Evolutionary conservation across 2,888 invertebrate genomes (phyloP), one percentile per base, ranked within the genome.

Genomic region (Chaetoderma sp.): DNA sequence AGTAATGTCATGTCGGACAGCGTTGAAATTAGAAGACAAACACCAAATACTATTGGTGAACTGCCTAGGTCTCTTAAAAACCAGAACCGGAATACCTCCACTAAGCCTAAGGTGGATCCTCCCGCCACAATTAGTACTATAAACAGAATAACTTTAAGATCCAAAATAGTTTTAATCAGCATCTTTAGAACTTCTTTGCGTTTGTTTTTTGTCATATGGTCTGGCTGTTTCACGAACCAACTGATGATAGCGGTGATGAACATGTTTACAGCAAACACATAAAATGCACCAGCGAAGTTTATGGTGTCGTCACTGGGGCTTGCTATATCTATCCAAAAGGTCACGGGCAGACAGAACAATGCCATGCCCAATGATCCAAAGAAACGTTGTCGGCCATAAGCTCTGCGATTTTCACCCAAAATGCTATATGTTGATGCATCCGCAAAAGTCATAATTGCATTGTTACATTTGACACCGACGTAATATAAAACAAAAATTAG

Each of bases 1-100:
- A 95, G 58, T 8, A 75, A 55, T 2, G 70, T 28, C n/a, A 70
- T 52, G 44, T 77, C 77, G 5, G 63, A 61, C 16, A 74, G n/a
- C 49, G 70, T 61, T 44, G 58, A 62, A 16, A 68, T 60, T 1
- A 70, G 30, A 28, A 77, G 55, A 21, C 64, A 62, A 18, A 74
- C 52, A 18, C 76, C 76, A 36, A 75, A 28, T 28, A 74, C 50
- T 13, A 68, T 39, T 55, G 68, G 65, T 8, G 64, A 30, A 1
- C 32, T 62, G 60, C 33, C 23, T 3, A 56, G 21, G 4, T 59
- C 23, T 94, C 30, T 30, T 3, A 52, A n/a, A 13, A 18, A 52
- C 52, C 52, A 52, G 32, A 52, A 52, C n/a, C 28, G 23, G 21
- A 52, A 52, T 28, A 28, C 52, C 21, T 52, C 52, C 5, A 52